phyloP scores from a whole-genome alignment of 2,113 vertebrate genomes.

The Gorilla gorilla region DNA sequence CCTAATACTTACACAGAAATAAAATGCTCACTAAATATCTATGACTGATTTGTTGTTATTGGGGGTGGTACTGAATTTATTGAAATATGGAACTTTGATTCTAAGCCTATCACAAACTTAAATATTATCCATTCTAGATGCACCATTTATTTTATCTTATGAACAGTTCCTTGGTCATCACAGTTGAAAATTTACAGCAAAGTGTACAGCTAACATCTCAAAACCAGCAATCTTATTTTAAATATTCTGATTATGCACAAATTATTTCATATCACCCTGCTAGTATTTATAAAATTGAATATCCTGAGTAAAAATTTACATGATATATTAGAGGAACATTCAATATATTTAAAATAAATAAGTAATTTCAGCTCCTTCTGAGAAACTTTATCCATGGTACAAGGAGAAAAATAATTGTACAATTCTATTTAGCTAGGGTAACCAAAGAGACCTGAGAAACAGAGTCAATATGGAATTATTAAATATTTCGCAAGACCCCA shows the following conservation, averaged over 20 bases:
- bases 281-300: background rate
- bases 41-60: background rate
- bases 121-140: background rate
- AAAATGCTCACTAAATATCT: background rate
- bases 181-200: background rate
- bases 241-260: background rate
- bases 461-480: background rate
- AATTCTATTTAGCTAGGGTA: background rate
- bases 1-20: background rate
- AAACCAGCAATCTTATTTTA: background rate
- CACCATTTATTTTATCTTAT: background rate
- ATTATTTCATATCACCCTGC: background rate
- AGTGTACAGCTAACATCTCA: background rate
- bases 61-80: background rate
- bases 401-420: background rate
- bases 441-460: background rate
- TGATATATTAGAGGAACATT: background rate
- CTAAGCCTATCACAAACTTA: background rate
- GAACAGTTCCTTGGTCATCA: background rate
- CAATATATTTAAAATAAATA: background rate
- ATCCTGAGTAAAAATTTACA: background rate
- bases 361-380: background rate
- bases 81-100: background rate
- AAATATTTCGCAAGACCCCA: background rate
- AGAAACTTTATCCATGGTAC: background rate